phyloP scores from a whole-genome alignment of 2,113 vertebrate species.

The Hippolais icterina region DNA sequence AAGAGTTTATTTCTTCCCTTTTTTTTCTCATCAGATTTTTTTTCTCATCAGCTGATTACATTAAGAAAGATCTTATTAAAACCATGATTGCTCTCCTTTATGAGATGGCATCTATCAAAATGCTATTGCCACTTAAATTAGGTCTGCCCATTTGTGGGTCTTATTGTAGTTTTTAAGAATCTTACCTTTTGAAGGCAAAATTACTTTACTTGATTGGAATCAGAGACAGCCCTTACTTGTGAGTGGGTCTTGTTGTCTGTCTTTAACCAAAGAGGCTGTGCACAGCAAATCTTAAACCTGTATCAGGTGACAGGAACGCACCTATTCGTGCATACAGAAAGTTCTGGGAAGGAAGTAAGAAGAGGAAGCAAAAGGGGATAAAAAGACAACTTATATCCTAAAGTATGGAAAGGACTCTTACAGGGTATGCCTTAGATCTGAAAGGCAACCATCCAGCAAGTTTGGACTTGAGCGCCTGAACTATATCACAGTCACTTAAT shows the following conservation, averaged over 20 bases:
- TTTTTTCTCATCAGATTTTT: neutral
- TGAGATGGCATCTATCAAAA: neutral
- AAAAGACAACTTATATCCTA: slow-evolving; percentile 15
- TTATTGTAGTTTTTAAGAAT: neutral
- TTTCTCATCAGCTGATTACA: neutral
- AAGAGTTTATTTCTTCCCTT: neutral
- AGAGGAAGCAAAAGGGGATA: neutral
- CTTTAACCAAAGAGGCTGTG: neutral
- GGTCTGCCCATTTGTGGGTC: neutral
- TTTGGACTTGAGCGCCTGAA: neutral
- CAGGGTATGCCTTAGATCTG: neutral
- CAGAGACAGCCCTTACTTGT: neutral
- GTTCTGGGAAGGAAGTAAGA: neutral
- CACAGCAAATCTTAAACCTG: slow-evolving; percentile 29
- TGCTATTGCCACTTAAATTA: neutral
- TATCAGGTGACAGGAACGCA: neutral
- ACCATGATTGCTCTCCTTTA: neutral
- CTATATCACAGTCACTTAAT: slow-evolving; percentile 31
- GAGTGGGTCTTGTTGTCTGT: neutral
- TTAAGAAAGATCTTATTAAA: slow-evolving; percentile 2
- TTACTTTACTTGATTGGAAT: neutral
- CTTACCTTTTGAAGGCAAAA: neutral
- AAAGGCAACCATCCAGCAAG: neutral
- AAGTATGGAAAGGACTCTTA: neutral
- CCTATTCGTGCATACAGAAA: slow-evolving; percentile 1